These are phyloP conservation scores for Chloroceryle inda DNA, from an alignment of 2,797 vertebrate genomes.

Conservation along the genomic window DNA sequence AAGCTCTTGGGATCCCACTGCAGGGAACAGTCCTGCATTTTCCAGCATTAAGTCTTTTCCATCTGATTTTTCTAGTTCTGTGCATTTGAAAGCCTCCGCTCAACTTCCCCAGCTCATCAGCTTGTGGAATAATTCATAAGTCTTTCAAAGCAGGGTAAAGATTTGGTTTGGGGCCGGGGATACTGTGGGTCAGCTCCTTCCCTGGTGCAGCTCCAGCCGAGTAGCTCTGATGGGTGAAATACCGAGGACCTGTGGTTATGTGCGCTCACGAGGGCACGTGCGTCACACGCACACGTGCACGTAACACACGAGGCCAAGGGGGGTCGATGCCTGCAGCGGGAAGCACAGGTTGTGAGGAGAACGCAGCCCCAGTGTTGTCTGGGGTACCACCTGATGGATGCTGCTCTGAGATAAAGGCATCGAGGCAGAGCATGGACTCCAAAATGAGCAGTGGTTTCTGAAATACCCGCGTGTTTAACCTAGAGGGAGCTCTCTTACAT, in stretches of 20 bases:
- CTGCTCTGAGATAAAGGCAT: neutral
- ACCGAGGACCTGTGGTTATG: accelerated
- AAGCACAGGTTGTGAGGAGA: accelerated
- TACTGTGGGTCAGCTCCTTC: neutral
- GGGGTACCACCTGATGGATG: neutral
- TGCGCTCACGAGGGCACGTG: accelerated
- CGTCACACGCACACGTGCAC: accelerated
- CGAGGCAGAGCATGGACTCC: neutral
- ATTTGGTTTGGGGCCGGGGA: neutral
- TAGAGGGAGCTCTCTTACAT: constrained; percentile 77
- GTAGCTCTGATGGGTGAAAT: neutral
- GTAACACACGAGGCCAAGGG: accelerated
- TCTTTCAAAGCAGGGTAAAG: neutral
- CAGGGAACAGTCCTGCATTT: neutral
- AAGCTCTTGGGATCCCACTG: constrained; percentile 32
- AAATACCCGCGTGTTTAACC: constrained; percentile 71
- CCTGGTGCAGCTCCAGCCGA: neutral
- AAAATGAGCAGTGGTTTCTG: constrained; percentile 31
- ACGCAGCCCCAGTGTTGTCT: neutral
- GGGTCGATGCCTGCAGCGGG: accelerated
- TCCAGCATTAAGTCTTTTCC: constrained; percentile 28
- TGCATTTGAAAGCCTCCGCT: constrained; percentile 17
- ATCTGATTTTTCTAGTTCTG: constrained; percentile 39
- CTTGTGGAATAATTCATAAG: constrained; percentile 24
- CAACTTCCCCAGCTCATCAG: neutral